Percentiles rank a stretch among this genome's conserved stretches.
Conservation (phyloP, 2,113 vertebrate species). For the Mobula birostris region DNA sequence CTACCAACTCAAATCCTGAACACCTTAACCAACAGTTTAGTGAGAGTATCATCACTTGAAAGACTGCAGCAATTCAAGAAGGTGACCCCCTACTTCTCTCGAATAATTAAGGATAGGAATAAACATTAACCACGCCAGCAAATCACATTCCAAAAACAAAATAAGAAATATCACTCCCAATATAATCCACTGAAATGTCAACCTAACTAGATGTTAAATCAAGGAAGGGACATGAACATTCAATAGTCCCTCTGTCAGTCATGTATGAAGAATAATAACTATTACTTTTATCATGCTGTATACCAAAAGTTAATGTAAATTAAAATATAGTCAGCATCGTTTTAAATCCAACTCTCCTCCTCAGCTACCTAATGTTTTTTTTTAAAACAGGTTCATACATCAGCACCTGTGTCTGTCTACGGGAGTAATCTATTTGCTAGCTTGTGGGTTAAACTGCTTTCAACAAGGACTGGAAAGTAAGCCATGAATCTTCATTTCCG, state of each 20-base stretch:
- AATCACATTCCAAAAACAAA: no score
- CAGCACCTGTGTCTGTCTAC: neutral
- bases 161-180: no score
- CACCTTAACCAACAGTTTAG: no score
- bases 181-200: neutral
- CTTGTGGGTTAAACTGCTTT: neutral
- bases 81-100: no score
- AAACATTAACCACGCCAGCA: no score
- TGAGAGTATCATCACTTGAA: no score
- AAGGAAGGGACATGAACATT: neutral
- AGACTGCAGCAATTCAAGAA: no score
- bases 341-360: neutral
- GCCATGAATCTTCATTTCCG: neutral
- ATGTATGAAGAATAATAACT: neutral
- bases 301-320: neutral
- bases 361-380: neutral
- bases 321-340: neutral
- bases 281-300: neutral
- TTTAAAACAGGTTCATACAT: neutral
- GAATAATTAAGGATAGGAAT: no score
- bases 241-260: neutral
- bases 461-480: neutral
- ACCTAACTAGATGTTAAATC: neutral
- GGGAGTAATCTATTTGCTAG: neutral
- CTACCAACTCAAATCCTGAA: no score